Evolutionary conservation across 2,888 invertebrate species (phyloP), one percentile per base, ranked within the genome.

Genomic region (Ctena decussata): DNA sequence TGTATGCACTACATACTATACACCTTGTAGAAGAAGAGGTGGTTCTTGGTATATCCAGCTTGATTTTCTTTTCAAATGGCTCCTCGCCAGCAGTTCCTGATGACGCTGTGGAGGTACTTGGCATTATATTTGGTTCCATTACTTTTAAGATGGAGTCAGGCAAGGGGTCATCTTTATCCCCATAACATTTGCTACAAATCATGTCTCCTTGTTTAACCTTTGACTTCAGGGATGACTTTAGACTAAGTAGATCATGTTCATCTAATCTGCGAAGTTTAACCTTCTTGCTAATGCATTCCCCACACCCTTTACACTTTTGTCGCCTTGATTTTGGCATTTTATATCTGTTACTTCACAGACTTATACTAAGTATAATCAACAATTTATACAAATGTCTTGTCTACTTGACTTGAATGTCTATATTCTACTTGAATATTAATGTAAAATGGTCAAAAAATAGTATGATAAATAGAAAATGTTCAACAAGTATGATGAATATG

Each of bases 1-100:
- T 85, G 84, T 35, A 65, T 69, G 5, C 73, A 32, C 37, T 57
- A 46, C 24, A 73, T 80, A 21, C 60, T 57, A 57, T 57, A 57
- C 57, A 57, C 12, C 12, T 57, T 27, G 6, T 27, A 57, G 57
- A 57, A 57, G 57, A 57, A 8, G 57, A 57, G 6, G 2, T 57
- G 57, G 6, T 57, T 27, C 57, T 57, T 8, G 12, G 57, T 57
- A 57, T 57, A 57, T 57, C 57, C 12, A 57, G 57, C 12, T 57
- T 57, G 57, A 57, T 57, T 57, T 57, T 57, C 27, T 57, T 57
- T 57, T 57, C 57, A 57, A 57, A 57, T 57, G 57, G 57, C 12
- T 15, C 27, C 27, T 57, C 57, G 12, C 12, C 57, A 8, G 27
- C 27, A 2, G 27, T 15, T 57, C 6, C 57, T 8, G 57, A 57